Base-by-base conservation (phyloP, 2,113 vertebrate species). In the Struthio camelus region DNA sequence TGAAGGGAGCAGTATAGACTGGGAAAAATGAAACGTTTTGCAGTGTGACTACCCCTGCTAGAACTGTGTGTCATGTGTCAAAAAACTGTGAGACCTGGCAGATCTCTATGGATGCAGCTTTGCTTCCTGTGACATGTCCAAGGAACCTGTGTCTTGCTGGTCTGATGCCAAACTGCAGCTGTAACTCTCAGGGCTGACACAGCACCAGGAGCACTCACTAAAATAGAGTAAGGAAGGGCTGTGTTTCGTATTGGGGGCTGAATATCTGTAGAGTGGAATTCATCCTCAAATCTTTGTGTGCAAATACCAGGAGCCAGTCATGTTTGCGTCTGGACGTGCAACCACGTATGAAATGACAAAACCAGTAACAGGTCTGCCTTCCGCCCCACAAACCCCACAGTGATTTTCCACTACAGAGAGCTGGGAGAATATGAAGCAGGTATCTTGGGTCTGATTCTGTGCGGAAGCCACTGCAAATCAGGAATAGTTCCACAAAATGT, bases 121-220 rank as follows among this genome's bases (percentile, higher is more conserved):
- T n/a, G 13, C 27, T 64, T 76, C 80, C 82, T 54, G 5, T 14
- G 59, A 80, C 28, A 51, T 0, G 2, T 32, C 42, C 18, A 5
- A 73, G 28, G 59, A 94, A 61, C 38, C 8, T 12, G 24, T 8
- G 32, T n/a, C 46, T 34, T 62, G 24, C 59, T 91, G 9, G 13
- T 51, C 79, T 85, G 53, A 69, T 9, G 58, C 84, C 42, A 82
- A 79, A n/a, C 19, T 18, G 11, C 3, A 2, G 34, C 24, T 87
- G 79, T 30, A 69, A 28, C 48, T 44, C 79, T 76, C 1, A 0
- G 0, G 3, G 64, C 51, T 22, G 28, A 72, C 3, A 0, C 1
- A 18, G 3, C 12, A 17, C 18, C 28, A 32, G 38, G 66, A 77
- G 53, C 4, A 5, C 51, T 78, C 36, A 20, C 24, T 28, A 53